Conservation (phyloP, 2,888 invertebrate genomes). For the Drosophila aldrichi region DNA sequence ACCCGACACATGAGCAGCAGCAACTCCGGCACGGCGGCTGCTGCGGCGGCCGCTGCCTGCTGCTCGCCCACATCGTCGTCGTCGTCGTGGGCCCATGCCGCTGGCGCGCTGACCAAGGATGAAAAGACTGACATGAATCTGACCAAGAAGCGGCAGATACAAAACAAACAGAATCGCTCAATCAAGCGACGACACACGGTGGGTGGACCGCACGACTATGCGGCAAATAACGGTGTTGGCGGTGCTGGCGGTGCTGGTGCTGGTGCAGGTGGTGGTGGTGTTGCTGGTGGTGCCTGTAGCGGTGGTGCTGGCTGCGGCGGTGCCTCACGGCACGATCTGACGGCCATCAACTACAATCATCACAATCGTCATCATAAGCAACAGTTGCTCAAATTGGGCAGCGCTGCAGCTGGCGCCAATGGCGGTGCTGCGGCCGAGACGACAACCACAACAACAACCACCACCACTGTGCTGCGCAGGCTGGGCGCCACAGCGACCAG, state of each 20-base stretch:
- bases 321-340: conserved; percentile 55
- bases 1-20: conserved; percentile 83
- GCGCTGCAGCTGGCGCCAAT: conserved; percentile 19
- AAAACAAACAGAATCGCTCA: conserved; percentile 86
- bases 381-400: conserved; percentile 62
- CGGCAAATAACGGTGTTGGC: conserved; percentile 53
- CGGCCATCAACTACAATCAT: conserved; percentile 72
- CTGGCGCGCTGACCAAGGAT: conserved; percentile 87
- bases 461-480: conserved; percentile 67
- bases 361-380: conserved; percentile 76
- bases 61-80: conserved; percentile 72
- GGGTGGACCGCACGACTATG: conserved; percentile 94
- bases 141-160: conserved; percentile 89
- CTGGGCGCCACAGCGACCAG: conserved; percentile 57
- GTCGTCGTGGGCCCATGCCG: conserved; percentile 73
- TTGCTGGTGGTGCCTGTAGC: conserved; percentile 7
- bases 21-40: conserved; percentile 67
- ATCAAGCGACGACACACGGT: conserved; percentile 96
- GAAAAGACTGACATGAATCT: conserved; percentile 93
- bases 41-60: conserved; percentile 70
- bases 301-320: not conserved
- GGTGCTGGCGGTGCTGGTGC: conserved; percentile 16
- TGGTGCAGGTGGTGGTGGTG: conserved; percentile 10
- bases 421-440: conserved; percentile 61
- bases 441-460: conserved; percentile 69